Evolutionary conservation across 2,888 invertebrate species (phyloP).

Genomic region (Pinctada fucata): DNA sequence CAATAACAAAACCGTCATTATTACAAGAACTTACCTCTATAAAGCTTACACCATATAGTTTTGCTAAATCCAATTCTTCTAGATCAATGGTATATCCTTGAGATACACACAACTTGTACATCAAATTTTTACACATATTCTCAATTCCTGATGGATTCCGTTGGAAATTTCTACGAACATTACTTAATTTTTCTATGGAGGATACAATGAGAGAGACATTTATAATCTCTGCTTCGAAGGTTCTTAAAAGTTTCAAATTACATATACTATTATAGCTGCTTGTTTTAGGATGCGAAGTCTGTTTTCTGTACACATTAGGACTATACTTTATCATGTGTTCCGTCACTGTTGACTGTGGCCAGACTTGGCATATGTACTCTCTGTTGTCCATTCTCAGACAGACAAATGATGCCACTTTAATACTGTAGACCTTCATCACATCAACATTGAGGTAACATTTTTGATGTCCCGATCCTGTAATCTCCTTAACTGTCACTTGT

Average conservation of each 20-base stretch:
- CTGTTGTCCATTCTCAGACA: constrained; percentile 29
- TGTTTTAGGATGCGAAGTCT: background rate
- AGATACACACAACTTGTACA: constrained; percentile 51
- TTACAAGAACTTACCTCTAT: constrained; percentile 47
- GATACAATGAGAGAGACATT: constrained; percentile 46
- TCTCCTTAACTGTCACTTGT: background rate
- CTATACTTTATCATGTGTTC: constrained; percentile 24
- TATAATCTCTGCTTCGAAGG: constrained; percentile 32
- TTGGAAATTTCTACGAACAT: constrained; percentile 28
- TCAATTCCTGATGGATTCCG: constrained; percentile 28
- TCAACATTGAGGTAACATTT: constrained; percentile 50
- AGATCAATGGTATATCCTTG: constrained; percentile 50
- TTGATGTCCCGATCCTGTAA: constrained; percentile 37
- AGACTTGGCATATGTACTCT: constrained; percentile 50
- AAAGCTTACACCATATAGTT: constrained; percentile 57
- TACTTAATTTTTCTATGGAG: constrained; percentile 39
- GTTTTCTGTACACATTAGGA: background rate
- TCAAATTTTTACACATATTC: constrained; percentile 49
- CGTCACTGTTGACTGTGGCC: constrained; percentile 39
- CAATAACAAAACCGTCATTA: constrained; percentile 38
- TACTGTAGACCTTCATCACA: constrained; percentile 35
- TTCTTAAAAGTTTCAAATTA: constrained; percentile 34
- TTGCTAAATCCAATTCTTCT: constrained; percentile 48
- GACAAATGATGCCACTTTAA: constrained; percentile 43
- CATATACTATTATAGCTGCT: background rate